Conservation (phyloP, 2,797 vertebrate species). For the Micropoecilia bifurca region DNA sequence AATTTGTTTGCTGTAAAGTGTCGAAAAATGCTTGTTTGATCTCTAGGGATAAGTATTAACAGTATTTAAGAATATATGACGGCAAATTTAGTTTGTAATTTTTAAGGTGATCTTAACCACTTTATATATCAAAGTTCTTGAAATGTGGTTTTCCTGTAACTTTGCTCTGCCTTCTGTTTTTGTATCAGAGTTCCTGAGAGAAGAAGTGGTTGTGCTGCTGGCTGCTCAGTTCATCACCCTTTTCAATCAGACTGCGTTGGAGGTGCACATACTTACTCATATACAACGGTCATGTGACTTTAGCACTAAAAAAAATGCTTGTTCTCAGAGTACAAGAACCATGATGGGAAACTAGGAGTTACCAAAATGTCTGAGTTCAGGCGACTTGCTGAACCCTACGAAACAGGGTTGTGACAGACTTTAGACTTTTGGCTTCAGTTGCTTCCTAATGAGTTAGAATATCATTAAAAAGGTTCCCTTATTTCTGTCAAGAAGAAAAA, state of each 20-base stretch:
- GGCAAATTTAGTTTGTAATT: too few relatives aligned
- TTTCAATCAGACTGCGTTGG: constrained; percentile 88
- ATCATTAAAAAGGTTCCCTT: neutral
- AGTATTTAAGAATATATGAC: neutral
- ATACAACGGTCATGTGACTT: neutral
- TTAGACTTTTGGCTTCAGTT: neutral
- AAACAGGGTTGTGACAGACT: neutral
- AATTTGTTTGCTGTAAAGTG: neutral
- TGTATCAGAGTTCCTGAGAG: constrained; percentile 82
- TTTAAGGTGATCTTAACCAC: neutral
- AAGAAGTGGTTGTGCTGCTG: constrained; percentile 86
- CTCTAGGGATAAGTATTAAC: neutral
- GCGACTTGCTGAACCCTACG: neutral
- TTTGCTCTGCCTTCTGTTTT: neutral
- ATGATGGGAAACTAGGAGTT: neutral
- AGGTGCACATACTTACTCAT: constrained; percentile 69
- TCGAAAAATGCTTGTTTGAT: neutral
- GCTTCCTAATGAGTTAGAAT: neutral
- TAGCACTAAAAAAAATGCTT: neutral
- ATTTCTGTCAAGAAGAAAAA: neutral
- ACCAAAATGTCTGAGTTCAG: neutral
- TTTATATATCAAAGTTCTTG: neutral
- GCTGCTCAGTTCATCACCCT: constrained; percentile 88
- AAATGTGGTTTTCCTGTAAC: neutral
- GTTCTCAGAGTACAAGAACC: neutral